These are phyloP conservation scores for Etheostoma cragini DNA, from an alignment of 2,113 vertebrate species.

Conservation along the genomic window DNA sequence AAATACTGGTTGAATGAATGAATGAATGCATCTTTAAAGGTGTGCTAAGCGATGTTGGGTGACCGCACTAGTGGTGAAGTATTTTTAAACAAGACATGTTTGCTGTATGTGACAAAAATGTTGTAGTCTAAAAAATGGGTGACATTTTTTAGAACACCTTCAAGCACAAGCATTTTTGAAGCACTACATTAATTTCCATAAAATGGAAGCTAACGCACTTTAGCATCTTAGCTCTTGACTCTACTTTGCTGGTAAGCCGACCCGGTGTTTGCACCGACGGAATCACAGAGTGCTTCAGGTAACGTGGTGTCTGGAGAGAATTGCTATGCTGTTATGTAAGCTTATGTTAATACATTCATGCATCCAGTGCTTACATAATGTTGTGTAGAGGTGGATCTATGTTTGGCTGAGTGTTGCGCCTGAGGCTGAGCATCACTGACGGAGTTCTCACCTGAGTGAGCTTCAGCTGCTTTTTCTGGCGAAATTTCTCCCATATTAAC, in stretches of 20 bases:
- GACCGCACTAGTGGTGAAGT: too few species aligned
- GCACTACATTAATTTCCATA: neutral
- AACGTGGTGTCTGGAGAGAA: constrained; percentile 4
- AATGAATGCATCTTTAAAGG: too few species aligned
- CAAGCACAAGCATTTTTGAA: neutral
- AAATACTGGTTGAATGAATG: too few species aligned
- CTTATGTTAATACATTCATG: constrained; percentile 50
- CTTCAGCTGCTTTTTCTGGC: constrained; percentile 25
- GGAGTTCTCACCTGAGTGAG: constrained; percentile 42
- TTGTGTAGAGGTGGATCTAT: constrained; percentile 73
- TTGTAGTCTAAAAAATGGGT: too few species aligned
- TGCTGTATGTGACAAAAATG: too few species aligned
- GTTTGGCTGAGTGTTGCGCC: constrained; percentile 61
- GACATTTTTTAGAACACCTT: too few species aligned
- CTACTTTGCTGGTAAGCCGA: constrained; percentile 53
- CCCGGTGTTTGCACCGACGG: neutral
- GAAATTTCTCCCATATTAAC: neutral
- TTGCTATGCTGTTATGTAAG: constrained; percentile 61
- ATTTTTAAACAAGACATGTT: too few species aligned
- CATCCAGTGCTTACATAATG: constrained; percentile 67
- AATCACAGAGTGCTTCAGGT: constrained; percentile 10
- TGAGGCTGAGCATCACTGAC: constrained; percentile 51
- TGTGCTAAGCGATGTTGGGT: too few species aligned
- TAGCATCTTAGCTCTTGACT: constrained; percentile 39
- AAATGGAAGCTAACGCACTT: neutral